These are phyloP conservation scores for Patagioenas fasciata DNA, from an alignment of 2,113 vertebrate species.

Conservation along the genomic window DNA sequence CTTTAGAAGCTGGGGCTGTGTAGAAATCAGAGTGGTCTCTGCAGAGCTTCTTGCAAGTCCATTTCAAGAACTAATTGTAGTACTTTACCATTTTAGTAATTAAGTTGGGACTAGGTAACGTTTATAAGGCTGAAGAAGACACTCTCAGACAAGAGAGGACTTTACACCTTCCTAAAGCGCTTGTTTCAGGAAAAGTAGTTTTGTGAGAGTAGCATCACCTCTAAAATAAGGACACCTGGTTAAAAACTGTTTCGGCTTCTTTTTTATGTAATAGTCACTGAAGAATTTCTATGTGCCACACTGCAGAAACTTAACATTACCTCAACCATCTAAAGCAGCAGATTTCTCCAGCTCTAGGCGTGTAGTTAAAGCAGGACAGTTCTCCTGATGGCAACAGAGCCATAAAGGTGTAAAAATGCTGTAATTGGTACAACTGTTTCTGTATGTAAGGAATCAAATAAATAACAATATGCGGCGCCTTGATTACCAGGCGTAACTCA, in stretches of 20 bases:
- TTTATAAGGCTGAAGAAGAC: neutral
- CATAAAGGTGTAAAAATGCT: neutral
- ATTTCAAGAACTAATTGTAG: neutral
- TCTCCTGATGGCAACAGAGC: neutral
- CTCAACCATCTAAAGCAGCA: neutral
- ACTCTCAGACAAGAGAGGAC: neutral
- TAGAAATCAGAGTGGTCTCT: neutral
- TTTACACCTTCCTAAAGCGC: neutral
- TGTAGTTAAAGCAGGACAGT: neutral
- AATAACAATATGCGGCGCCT: neutral
- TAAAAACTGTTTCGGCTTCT: neutral
- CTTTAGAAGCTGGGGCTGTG: neutral
- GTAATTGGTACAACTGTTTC: neutral
- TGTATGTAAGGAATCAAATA: neutral
- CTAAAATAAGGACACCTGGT: neutral
- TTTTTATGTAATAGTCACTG: neutral
- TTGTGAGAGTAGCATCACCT: neutral
- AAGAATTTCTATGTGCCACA: neutral
- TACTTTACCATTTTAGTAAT: neutral
- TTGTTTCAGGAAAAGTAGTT: neutral
- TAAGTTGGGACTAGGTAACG: neutral
- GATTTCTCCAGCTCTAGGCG: neutral
- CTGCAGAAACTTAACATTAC: neutral
- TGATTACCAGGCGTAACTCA: neutral
- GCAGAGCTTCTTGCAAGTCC: neutral